Percentiles rank a stretch among this genome's conserved stretches.
Conservation (phyloP, 2,888 invertebrate species). For the Lycophotia porphyrea region DNA sequence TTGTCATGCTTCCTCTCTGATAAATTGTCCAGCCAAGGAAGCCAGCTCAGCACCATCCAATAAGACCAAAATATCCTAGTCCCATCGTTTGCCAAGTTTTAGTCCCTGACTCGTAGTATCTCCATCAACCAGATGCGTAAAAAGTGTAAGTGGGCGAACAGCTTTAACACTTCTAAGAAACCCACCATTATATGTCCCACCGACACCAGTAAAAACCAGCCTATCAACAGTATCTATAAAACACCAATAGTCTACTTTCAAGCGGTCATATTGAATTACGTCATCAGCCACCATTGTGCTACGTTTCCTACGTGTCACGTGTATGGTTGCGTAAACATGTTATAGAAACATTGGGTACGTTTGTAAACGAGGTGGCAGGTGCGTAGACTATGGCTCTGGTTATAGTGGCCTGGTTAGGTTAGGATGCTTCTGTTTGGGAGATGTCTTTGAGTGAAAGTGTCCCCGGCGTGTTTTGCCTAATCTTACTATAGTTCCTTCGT, state of each 20-base stretch:
- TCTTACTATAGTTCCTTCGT: neutral
- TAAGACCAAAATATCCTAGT: neutral
- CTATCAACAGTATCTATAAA: conserved; percentile 28
- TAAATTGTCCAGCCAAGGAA: neutral
- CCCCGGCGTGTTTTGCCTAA: neutral
- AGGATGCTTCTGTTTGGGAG: neutral
- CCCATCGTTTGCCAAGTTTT: neutral
- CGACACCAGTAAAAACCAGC: conserved; percentile 32
- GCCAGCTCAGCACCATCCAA: neutral
- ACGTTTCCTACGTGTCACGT: conserved; percentile 61
- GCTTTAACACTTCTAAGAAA: conserved; percentile 11
- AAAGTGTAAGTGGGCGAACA: conserved; percentile 30
- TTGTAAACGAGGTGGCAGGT: conserved; percentile 58
- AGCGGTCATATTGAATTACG: conserved; percentile 58
- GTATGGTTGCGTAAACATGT: conserved; percentile 57
- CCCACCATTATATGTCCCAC: neutral
- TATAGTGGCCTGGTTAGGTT: conserved; percentile 10
- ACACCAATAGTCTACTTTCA: conserved; percentile 54
- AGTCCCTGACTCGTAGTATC: neutral
- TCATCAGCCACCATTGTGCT: conserved; percentile 59
- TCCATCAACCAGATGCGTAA: conserved; percentile 5
- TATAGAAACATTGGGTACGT: conserved; percentile 61
- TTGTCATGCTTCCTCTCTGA: neutral
- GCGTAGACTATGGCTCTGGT: conserved; percentile 16
- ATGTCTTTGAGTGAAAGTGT: neutral